A percentile compares a stretch with the other conserved stretches of the same genome.
Conservation (phyloP, 2,113 vertebrate species). For the Carassius gibelio region DNA sequence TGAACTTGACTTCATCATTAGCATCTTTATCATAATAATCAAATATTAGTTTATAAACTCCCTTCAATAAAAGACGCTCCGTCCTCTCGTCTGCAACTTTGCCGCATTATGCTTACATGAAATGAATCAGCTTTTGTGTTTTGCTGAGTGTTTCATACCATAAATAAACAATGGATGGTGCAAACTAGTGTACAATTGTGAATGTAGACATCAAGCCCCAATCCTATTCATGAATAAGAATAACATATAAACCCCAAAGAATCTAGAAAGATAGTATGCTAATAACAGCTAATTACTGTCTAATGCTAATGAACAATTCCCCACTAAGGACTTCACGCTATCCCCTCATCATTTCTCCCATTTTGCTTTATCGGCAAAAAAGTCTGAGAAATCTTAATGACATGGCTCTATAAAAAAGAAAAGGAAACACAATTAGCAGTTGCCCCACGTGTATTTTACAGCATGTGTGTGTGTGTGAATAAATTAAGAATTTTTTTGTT, state of each 20-base stretch:
- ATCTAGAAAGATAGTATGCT: neutral
- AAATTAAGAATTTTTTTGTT: neutral
- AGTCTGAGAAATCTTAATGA: constrained; percentile 18
- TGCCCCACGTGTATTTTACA: neutral
- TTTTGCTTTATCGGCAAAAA: constrained; percentile 23
- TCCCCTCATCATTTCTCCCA: neutral
- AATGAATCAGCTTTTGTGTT: constrained; percentile 8
- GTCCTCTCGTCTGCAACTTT: neutral
- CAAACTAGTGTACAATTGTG: neutral
- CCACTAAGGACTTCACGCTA: neutral
- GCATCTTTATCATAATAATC: neutral
- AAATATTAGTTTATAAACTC: neutral
- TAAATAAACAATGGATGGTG: neutral
- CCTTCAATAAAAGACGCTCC: neutral
- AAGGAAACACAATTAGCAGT: neutral
- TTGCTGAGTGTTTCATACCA: constrained; percentile 5
- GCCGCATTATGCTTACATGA: constrained; percentile 2
- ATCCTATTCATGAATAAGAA: neutral
- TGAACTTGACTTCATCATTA: neutral
- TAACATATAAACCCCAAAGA: neutral
- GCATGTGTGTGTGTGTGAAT: neutral
- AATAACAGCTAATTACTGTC: neutral
- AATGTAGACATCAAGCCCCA: neutral
- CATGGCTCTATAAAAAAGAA: constrained; percentile 5
- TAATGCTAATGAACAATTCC: constrained; percentile 13